Conservation (phyloP, 2,113 vertebrate genomes). For the Planiliza haematocheilus region DNA sequence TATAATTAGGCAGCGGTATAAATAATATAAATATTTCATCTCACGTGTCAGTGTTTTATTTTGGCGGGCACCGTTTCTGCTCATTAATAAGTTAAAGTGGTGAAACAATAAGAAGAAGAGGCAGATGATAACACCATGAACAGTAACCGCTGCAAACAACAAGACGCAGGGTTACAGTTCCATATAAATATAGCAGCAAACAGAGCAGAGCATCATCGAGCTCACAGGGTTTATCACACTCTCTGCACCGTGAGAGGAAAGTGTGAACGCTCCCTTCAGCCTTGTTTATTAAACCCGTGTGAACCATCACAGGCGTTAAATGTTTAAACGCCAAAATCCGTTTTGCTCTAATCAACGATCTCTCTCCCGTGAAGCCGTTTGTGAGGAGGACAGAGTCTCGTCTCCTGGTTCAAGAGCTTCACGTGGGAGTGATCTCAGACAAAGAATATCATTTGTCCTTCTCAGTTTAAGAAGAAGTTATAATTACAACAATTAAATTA, state of each 20-base stretch:
- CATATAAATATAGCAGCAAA: conserved; percentile 1
- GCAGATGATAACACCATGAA: neutral
- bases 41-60: too few species aligned
- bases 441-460: too few species aligned
- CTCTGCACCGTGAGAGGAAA: neutral
- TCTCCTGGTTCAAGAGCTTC: neutral
- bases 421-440: too few species aligned
- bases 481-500: neutral
- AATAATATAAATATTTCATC: too few species aligned
- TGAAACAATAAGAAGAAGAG: neutral
- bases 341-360: conserved; percentile 8
- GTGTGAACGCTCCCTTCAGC: neutral
- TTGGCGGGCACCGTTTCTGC: too few species aligned
- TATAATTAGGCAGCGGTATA: too few species aligned
- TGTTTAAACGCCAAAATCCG: conserved; percentile 12
- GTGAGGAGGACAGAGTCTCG: neutral
- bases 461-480: too few species aligned
- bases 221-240: neutral
- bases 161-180: neutral
- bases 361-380: neutral
- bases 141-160: conserved; percentile 6
- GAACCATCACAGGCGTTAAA: conserved; percentile 26
- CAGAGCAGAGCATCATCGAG: neutral
- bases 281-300: neutral
- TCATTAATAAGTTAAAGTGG: too few species aligned